Evolutionary conservation across 2,113 vertebrate species (phyloP), one percentile per base, ranked within the genome.

Genomic region (Uropsilus gracilis): DNA sequence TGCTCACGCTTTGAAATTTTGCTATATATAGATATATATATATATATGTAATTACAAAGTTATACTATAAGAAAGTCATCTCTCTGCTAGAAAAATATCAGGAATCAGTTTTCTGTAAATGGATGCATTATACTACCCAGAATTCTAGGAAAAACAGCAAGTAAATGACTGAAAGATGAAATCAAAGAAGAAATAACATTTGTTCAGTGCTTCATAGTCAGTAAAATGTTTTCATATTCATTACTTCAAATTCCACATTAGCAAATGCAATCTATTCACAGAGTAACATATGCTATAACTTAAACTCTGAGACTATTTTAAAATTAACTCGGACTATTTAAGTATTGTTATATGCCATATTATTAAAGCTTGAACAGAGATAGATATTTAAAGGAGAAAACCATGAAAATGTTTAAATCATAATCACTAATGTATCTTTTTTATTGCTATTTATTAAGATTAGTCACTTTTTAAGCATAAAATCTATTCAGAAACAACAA

Each of bases 81-180:
- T 97, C 46, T n/a, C 93, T 95, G 39, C 17, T 75, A 97, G 84
- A 96, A 95, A 63, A 95, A 83, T 69, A 90, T 95, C 55, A 94
- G 69, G 82, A 66, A 92, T 88, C 37, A 95, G 37, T 66, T 97
- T 97, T 95, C 85, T 89, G 34, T 18, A 95, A 94, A 64, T 83
- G 17, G 3, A 96, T 64, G 86, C 77, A 30, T 59, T 34, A 69
- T 87, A 46, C 17, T 75, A 92, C 42, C 86, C 39, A 91, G 32
- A 4, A 89, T 82, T 90, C 76, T 71, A 89, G 37, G n/a, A 9
- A 90, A 55, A 89, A 90, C 55, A n/a, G 44, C 13, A 88, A 89
- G 37, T 28, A 80, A 44, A 89, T 53, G 39, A 90, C 46, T 85
- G 3, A 57, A 81, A 76, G 13, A 66, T 76, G 64, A 81, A 91